Base-by-base conservation (phyloP, 2,888 invertebrate species). In the Lypha dubia region DNA sequence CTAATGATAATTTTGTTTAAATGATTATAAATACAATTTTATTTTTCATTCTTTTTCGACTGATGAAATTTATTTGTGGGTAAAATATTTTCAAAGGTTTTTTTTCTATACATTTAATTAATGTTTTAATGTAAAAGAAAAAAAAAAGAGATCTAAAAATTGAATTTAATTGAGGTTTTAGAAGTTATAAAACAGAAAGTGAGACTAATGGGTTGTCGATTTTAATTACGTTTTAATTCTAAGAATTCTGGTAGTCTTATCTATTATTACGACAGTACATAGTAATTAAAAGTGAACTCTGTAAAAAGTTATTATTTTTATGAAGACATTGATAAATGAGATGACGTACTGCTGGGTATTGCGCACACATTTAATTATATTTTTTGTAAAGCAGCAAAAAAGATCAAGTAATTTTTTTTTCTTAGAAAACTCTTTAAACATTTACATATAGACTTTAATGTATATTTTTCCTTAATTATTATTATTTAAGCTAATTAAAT, bases 31-130 rank as follows among this genome's bases (percentile, higher is more conserved):
- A 56, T 44, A 17, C n/a, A 38, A 58, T 32, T 8, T 62, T n/a
- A n/a, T n/a, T n/a, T 53, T 49, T 53, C 35, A 44, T 13, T 71
- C 56, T 58, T 53, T 49, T 68, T 68, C 68, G 46, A 3, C 1
- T 17, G 22, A 6, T 22, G 24, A 49, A 49, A 11, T 13, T n/a
- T 22, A 11, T 51, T 20, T 22, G 8, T 22, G 22, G n/a, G 4
- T 46, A 46, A 56, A 46, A 49, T 32, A 5, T 22, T n/a, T 35
- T 60, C 0, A 35, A 28, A 9, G 9, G 1, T 60, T 46, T 8
- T 46, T 3, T 20, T 1, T n/a, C 9, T 63, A n/a, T n/a, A n/a
- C n/a, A n/a, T n/a, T n/a, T n/a, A n/a, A n/a, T 15, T 44, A 22
- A 63, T 44, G 24, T n/a, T 17, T 5, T 11, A 51, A 51, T 51